Conservation (phyloP, 2,113 vertebrate genomes). For the Platysternon megacephalum region DNA sequence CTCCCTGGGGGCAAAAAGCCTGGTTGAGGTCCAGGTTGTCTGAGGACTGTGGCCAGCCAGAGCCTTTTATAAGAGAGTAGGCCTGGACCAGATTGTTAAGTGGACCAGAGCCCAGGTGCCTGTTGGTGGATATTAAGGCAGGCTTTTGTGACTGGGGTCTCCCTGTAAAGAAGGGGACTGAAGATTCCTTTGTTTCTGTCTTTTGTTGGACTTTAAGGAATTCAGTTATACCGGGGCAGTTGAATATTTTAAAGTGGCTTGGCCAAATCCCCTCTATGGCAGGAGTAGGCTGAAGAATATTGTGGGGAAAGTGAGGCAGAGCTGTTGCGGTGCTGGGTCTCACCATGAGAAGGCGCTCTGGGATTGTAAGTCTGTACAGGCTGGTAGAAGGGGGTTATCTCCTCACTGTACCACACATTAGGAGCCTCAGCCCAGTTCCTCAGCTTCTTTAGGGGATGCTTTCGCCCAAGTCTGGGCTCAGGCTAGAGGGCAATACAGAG, state of each 20-base stretch:
- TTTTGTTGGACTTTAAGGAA: not conserved
- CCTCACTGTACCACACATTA: not conserved
- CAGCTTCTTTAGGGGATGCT: not conserved
- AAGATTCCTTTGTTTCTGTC: not conserved
- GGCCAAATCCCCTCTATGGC: not conserved
- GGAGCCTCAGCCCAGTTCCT: not conserved
- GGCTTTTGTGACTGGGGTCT: too few relatives aligned
- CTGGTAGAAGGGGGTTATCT: not conserved
- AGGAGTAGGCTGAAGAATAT: not conserved
- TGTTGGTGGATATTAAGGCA: too few relatives aligned
- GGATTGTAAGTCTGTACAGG: not conserved
- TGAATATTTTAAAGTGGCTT: not conserved
- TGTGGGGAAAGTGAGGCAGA: not conserved
- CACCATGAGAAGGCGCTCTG: not conserved
- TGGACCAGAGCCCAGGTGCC: too few relatives aligned
- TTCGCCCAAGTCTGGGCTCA: not conserved
- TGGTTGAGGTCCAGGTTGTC: too few relatives aligned
- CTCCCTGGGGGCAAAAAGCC: too few relatives aligned
- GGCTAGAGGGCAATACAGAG: not conserved
- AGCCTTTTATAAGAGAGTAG: too few relatives aligned
- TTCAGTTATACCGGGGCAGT: not conserved
- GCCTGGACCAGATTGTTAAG: too few relatives aligned
- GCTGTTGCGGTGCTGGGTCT: not conserved
- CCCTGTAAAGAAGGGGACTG: not conserved
- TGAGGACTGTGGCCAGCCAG: too few relatives aligned